phyloP scores from a whole-genome alignment of 2,888 invertebrate genomes.

The Scaptodrosophila latifasciaeformis region DNA sequence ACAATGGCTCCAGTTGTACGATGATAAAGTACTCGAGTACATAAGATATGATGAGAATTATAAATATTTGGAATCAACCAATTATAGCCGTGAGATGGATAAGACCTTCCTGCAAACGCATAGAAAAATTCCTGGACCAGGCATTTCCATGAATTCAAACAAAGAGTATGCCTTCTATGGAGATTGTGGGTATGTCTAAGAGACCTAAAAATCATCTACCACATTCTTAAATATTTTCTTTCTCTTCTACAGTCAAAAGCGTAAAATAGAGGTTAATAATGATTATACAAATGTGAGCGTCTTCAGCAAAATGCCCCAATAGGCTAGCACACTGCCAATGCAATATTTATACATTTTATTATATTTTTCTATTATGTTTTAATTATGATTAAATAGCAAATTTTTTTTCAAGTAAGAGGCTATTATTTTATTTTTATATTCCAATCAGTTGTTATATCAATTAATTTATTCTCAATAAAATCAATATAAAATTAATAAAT shows the following conservation, averaged over 20 bases:
- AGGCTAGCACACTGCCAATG: too few relatives aligned
- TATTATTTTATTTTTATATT: not conserved
- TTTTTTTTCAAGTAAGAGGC: not conserved
- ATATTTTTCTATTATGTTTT: not conserved
- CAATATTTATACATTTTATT: not conserved
- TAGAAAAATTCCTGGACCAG: constrained; percentile 36
- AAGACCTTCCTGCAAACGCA: not conserved
- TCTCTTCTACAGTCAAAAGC: constrained; percentile 31
- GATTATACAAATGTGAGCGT: not conserved
- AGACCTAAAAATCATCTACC: not conserved
- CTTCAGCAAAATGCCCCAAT: not conserved
- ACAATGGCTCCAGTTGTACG: constrained; percentile 44
- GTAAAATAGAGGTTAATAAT: too few relatives aligned
- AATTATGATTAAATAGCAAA: not conserved
- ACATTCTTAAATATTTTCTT: not conserved
- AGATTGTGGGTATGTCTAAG: constrained; percentile 41
- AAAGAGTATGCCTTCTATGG: constrained; percentile 55
- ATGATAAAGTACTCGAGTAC: constrained; percentile 39
- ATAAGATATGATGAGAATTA: constrained; percentile 33
- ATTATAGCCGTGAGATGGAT: too few relatives aligned
- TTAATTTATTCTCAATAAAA: too few relatives aligned
- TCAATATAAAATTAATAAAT: not conserved
- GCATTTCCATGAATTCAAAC: constrained; percentile 46
- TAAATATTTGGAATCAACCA: too few relatives aligned
- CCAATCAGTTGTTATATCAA: too few relatives aligned